Conservation (phyloP, 2,888 invertebrate genomes). For the Zygothrica quintamaculata region DNA sequence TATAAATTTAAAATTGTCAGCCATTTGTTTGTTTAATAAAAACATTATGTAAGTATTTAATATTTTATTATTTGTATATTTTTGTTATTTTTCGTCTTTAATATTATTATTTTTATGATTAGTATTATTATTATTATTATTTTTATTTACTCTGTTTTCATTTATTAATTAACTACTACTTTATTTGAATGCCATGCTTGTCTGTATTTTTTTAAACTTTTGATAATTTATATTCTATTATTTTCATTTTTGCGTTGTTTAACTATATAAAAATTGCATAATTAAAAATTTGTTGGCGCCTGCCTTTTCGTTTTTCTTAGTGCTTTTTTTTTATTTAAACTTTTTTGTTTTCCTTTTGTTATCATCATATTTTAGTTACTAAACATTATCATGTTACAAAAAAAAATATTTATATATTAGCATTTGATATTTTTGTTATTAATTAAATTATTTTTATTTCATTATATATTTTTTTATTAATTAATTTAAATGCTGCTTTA, state of each 20-base stretch:
- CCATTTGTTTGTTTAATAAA: constrained; percentile 72
- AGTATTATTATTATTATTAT: no score
- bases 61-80: constrained; percentile 17
- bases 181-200: constrained; percentile 20
- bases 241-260: constrained; percentile 43
- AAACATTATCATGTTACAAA: constrained; percentile 49
- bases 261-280: constrained; percentile 69
- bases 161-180: constrained; percentile 30
- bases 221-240: neutral
- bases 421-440: constrained; percentile 21
- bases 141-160: constrained; percentile 2
- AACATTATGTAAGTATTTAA: constrained; percentile 61
- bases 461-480: constrained; percentile 8
- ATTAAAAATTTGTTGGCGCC: constrained; percentile 70
- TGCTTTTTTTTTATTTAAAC: constrained; percentile 31
- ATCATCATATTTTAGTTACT: constrained; percentile 46
- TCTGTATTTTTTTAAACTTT: constrained; percentile 12
- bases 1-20: constrained; percentile 79
- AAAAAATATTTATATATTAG: constrained; percentile 33
- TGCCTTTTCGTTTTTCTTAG: constrained; percentile 27
- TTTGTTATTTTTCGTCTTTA: constrained; percentile 21
- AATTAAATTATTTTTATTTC: constrained; percentile 11
- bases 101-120: constrained; percentile 3
- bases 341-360: constrained; percentile 27
- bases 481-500: neutral